A percentile compares a stretch with the other conserved stretches of the same genome.
These are phyloP conservation scores for Trichacis sp. DNA, from an alignment of 2,888 invertebrate genomes.

Conservation along the genomic window DNA sequence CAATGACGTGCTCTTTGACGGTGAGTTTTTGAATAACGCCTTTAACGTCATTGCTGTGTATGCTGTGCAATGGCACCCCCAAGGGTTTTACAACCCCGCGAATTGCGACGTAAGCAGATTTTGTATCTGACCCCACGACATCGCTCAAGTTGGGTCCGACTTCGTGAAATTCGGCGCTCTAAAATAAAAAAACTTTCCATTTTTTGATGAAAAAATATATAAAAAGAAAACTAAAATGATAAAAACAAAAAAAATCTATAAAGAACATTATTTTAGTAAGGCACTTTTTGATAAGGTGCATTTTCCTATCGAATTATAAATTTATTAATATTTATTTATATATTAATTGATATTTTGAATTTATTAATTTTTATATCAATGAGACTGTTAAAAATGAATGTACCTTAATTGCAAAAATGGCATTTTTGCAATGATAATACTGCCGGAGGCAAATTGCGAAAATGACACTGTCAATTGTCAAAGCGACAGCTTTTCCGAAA, in stretches of 20 bases:
- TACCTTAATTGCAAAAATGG: conserved; percentile 80
- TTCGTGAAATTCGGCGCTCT: conserved; percentile 80
- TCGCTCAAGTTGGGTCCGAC: conserved; percentile 68
- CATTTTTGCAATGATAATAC: conserved; percentile 81
- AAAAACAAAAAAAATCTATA: too few relatives aligned
- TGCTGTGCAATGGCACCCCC: conserved; percentile 81
- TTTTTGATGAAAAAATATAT: conserved; percentile 19
- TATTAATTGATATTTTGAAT: too few relatives aligned
- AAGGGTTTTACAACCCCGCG: conserved; percentile 82
- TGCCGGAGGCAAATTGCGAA: conserved; percentile 81
- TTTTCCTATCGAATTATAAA: conserved; percentile 5
- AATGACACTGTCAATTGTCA: conserved; percentile 82
- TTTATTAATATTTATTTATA: too few relatives aligned
- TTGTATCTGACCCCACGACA: conserved; percentile 72
- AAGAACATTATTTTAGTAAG: too few relatives aligned
- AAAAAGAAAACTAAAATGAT: too few relatives aligned
- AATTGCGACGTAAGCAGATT: conserved; percentile 81
- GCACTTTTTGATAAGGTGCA: too few relatives aligned
- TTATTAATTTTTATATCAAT: too few relatives aligned
- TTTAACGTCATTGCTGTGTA: conserved; percentile 78
- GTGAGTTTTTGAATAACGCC: conserved; percentile 85
- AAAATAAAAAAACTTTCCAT: conserved; percentile 4
- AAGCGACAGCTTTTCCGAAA: conserved; percentile 79
- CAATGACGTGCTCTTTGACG: conserved; percentile 85
- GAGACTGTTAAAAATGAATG: too few relatives aligned